Base-by-base conservation (phyloP, 2,888 invertebrate species). In the Rhamnusium bicolor region DNA sequence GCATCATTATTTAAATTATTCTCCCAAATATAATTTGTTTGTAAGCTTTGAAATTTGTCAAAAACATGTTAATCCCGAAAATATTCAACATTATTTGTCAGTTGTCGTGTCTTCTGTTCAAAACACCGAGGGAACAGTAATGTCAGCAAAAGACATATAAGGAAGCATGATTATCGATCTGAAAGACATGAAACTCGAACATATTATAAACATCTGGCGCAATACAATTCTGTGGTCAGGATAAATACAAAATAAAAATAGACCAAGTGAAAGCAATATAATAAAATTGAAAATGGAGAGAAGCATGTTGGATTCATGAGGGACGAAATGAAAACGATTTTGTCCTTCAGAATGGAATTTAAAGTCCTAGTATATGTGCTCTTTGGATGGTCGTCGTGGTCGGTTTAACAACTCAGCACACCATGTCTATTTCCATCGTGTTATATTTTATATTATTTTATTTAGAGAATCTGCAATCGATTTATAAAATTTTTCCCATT, bases 181-280 rank as follows among this genome's bases (percentile, higher is more conserved):
- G 51, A 51, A 40, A n/a, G 40, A 40, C 40, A 12, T 40, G 51
- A 16, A 27, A 56, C 24, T 24, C 24, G 29, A 56, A 24, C 24
- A 53, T 56, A 29, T 56, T 56, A 56, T 29, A 74, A 74, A 74
- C 76, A 76, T 72, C 76, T 74, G 76, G 54, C 49, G 60, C 19
- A 49, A 40, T 7, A 0, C n/a, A 40, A 12, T 51, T n/a, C 47
- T 54, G 68, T 62, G 77, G 71, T 71, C 69, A 61, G 72, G 63
- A 73, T 61, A 77, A 75, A 75, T 76, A 70, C 29, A 51, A 72
- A 63, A 74, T 72, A 78, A 77, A 79, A 78, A 75, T 74, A 76
- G 71, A 72, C 66, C 73, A 68, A 67, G 58, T 69, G 62, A 73
- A 72, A 19, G 61, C 58, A 78, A 74, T 78, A 72, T 74, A 78